Percentiles rank a stretch among this genome's conserved stretches.
These are phyloP conservation scores for Pseudomyrmex gracilis DNA, from an alignment of 1,140 invertebrate genomes.

Conservation along the genomic window DNA sequence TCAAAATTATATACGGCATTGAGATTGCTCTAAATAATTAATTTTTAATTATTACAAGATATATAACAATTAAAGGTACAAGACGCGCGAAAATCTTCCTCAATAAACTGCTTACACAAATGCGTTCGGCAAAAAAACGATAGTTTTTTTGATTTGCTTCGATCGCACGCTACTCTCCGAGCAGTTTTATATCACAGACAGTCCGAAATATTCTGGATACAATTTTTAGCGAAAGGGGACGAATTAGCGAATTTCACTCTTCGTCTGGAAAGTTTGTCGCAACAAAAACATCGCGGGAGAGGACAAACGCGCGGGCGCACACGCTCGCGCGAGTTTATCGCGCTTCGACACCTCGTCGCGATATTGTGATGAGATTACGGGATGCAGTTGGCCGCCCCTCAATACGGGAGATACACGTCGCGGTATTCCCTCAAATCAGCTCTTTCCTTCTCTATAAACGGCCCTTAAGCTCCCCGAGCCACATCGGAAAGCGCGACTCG, in stretches of 20 bases:
- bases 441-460: constrained; percentile 39
- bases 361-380: constrained; percentile 85
- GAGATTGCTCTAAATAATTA: no score
- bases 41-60: no score
- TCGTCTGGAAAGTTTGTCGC: constrained; percentile 65
- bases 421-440: constrained; percentile 74
- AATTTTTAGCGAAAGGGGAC: no score
- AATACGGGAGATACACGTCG: constrained; percentile 81
- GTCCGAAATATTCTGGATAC: background rate
- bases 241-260: constrained; percentile 61
- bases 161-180: background rate
- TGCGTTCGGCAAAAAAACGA: background rate
- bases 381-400: constrained; percentile 84
- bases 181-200: background rate
- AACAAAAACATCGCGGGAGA: constrained; percentile 75
- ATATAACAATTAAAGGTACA: no score
- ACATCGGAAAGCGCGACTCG: constrained; percentile 8
- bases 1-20: no score
- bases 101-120: background rate
- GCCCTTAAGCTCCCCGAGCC: constrained; percentile 56
- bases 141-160: background rate
- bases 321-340: constrained; percentile 80
- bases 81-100: no score
- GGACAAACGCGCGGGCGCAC: constrained; percentile 67
- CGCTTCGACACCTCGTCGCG: constrained; percentile 83